phyloP scores from a whole-genome alignment of 2,888 invertebrate genomes.

The Hipparchia semele region DNA sequence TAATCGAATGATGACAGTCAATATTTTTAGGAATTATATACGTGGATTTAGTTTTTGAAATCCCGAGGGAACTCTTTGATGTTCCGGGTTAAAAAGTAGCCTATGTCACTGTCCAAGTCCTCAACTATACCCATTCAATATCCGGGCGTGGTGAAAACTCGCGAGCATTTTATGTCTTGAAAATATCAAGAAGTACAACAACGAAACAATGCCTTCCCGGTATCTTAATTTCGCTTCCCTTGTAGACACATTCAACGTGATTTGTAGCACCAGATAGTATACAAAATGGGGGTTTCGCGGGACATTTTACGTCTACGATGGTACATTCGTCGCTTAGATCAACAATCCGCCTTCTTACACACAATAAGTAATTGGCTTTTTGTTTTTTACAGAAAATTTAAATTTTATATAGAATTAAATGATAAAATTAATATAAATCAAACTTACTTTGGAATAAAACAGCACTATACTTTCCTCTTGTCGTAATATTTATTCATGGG shows the following conservation, averaged over 20 bases:
- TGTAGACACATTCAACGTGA: slow-evolving; percentile 79
- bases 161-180: slow-evolving; percentile 40
- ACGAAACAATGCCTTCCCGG: slow-evolving; percentile 78
- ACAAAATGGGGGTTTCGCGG: slow-evolving; percentile 70
- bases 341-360: background rate
- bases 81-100: too few relatives aligned
- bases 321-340: slow-evolving; percentile 9
- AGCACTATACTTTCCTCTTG: too few relatives aligned
- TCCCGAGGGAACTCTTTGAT: too few relatives aligned
- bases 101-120: too few relatives aligned
- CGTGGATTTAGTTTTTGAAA: too few relatives aligned
- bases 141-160: background rate
- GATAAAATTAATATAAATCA: too few relatives aligned
- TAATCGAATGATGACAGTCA: too few relatives aligned
- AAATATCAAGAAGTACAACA: slow-evolving; percentile 81
- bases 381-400: too few relatives aligned
- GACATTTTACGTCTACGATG: slow-evolving; percentile 16
- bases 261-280: slow-evolving; percentile 81
- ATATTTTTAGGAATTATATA: too few relatives aligned
- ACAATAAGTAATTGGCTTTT: background rate
- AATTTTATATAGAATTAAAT: too few relatives aligned
- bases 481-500: too few relatives aligned
- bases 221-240: slow-evolving; percentile 82
- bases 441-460: too few relatives aligned
- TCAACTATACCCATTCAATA: background rate